Conservation (phyloP, 2,797 vertebrate species). For the Clarias fuscus region DNA sequence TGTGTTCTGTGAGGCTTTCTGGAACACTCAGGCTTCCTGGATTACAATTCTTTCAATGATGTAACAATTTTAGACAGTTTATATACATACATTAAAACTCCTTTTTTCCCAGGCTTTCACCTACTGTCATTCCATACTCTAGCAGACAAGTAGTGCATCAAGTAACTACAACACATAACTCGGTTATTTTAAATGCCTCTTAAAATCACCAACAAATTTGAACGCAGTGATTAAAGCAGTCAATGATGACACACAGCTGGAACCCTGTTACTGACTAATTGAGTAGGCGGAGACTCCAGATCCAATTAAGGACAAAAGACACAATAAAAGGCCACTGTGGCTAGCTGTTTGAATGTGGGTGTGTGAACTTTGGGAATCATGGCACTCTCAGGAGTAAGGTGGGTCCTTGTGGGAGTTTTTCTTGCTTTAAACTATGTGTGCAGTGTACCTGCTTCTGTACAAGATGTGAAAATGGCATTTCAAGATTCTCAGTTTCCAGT, state of each 20-base stretch:
- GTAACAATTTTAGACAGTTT: background rate
- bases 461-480: background rate
- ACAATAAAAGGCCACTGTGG: background rate
- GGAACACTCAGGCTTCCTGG: no score
- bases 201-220: background rate
- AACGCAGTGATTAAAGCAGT: background rate
- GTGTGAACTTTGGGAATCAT: background rate
- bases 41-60: no score
- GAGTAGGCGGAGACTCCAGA: background rate
- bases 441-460: background rate
- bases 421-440: background rate
- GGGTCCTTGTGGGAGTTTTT: background rate
- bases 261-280: background rate
- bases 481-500: no score
- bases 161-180: background rate
- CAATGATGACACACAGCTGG: constrained; percentile 10
- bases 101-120: background rate
- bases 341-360: background rate
- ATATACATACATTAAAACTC: background rate
- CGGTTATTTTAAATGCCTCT: background rate
- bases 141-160: background rate
- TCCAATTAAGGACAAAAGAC: background rate
- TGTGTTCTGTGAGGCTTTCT: no score
- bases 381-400: background rate
- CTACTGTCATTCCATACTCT: background rate